These are phyloP conservation scores for Pinctada fucata DNA, from an alignment of 2,888 invertebrate genomes.

Conservation along the genomic window DNA sequence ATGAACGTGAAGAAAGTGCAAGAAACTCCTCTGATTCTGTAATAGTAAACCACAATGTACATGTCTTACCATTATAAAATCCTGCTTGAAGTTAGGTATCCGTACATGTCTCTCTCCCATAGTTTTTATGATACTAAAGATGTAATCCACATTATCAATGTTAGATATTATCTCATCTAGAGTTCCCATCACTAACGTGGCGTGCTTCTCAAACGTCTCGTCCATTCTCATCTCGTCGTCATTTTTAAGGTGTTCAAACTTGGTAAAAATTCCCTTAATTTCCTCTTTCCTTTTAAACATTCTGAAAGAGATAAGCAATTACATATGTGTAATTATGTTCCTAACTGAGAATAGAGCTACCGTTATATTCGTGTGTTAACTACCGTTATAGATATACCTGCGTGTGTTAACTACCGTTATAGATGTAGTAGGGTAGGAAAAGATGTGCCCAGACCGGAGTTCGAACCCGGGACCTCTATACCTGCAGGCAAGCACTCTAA, in stretches of 20 bases:
- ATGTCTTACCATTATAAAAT: slow-evolving; percentile 90
- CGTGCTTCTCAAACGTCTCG: slow-evolving; percentile 90
- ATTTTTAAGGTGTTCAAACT: slow-evolving; percentile 88
- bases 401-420: too few relatives aligned
- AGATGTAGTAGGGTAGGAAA: too few relatives aligned
- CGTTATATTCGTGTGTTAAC: too few relatives aligned
- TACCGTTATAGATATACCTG: too few relatives aligned
- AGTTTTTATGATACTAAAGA: slow-evolving; percentile 89
- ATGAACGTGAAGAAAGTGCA: too few relatives aligned
- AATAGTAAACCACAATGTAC: background rate
- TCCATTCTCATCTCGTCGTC: slow-evolving; percentile 89
- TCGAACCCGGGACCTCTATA: too few relatives aligned
- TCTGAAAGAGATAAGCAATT: slow-evolving; percentile 79
- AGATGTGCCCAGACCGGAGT: too few relatives aligned
- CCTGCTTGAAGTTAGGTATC: slow-evolving; percentile 89
- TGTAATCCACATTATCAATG: slow-evolving; percentile 90
- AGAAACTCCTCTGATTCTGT: too few relatives aligned
- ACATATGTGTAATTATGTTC: too few relatives aligned
- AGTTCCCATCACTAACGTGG: slow-evolving; percentile 91
- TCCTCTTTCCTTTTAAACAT: slow-evolving; percentile 91
- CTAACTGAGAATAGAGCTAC: too few relatives aligned
- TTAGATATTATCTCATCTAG: slow-evolving; percentile 92
- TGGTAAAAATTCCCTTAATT: slow-evolving; percentile 79
- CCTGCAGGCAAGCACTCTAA: too few relatives aligned
- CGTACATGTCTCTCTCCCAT: slow-evolving; percentile 89